Evolutionary conservation across 2,113 vertebrate genomes (phyloP), one percentile per base, ranked within the genome.

Genomic region (Chlorodrepanis virens): DNA sequence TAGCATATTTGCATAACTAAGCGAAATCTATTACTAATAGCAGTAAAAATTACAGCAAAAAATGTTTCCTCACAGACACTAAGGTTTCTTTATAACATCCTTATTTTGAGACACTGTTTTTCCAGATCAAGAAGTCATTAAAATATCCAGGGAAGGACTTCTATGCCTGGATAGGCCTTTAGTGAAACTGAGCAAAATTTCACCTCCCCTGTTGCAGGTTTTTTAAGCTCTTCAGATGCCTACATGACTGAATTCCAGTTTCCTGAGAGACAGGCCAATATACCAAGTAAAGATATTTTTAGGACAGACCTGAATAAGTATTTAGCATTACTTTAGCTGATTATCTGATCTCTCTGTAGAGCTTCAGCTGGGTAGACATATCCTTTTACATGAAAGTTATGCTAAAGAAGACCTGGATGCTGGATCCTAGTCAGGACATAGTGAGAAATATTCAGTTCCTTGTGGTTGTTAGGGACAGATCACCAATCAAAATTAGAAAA

Each of bases 181-280:
- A 12, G 15, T 42, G 28, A 86, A 94, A 28, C 13, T 40, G 29
- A 37, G 28, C 4, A 90, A 75, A 82, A 53, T 68, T 83, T 90
- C 1, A 0, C 6, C 13, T 69, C n/a, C 8, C 16, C 2, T 92
- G 14, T 12, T 24, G 6, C 13, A 64, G 6, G 6, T 52, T 80
- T 80, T 80, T 52, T 52, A 47, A 75, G 16, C n/a, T 7, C 4
- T 79, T 92, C 44, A 79, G 29, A 14, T 40, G 3, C 11, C 35
- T 56, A 8, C 9, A 52, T 68, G 29, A 4, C 24, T 49, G 45
- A 60, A 23, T 77, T 72, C 47, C 37, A 56, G 9, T 9, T 76
- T 7, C 19, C 21, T 86, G 17, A 64, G 11, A n/a, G 3, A 57
- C 5, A 60, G 33, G 7, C 12, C 27, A 68, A 7, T 25, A 12